phyloP scores from a whole-genome alignment of 1,140 invertebrate species.

The Sminthurinus signatus region DNA sequence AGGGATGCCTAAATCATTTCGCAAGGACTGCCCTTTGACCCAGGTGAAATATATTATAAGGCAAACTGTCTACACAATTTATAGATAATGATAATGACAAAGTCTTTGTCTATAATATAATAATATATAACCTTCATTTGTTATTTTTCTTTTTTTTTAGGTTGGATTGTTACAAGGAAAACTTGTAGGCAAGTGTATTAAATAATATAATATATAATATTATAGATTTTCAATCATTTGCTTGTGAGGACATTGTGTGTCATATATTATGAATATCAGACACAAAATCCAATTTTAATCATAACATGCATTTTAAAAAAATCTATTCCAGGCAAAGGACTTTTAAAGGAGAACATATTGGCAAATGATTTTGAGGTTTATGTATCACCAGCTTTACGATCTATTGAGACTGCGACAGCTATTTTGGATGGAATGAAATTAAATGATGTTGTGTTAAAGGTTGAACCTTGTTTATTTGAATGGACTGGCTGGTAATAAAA shows the following conservation, averaged over 20 bases:
- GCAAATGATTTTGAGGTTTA: constrained; percentile 60
- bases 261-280: no score
- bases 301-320: no score
- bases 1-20: constrained; percentile 59
- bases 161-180: constrained; percentile 60
- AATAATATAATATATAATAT: no score
- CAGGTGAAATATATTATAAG: constrained; percentile 57
- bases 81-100: constrained; percentile 21
- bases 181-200: no score
- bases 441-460: constrained; percentile 50
- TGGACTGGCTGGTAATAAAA: constrained; percentile 77
- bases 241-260: no score
- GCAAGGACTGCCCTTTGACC: constrained; percentile 79
- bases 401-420: constrained; percentile 78
- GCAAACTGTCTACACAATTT: constrained; percentile 37
- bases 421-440: constrained; percentile 54
- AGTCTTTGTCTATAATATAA: constrained; percentile 8
- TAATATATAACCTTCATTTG: not conserved
- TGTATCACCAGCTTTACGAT: constrained; percentile 79
- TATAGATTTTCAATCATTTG: no score
- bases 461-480: constrained; percentile 87
- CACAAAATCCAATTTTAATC: no score
- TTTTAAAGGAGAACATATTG: constrained; percentile 57
- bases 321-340: no score
- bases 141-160: not conserved